phyloP scores from a whole-genome alignment of 2,797 vertebrate species.

The Acanthurus lineatus region DNA sequence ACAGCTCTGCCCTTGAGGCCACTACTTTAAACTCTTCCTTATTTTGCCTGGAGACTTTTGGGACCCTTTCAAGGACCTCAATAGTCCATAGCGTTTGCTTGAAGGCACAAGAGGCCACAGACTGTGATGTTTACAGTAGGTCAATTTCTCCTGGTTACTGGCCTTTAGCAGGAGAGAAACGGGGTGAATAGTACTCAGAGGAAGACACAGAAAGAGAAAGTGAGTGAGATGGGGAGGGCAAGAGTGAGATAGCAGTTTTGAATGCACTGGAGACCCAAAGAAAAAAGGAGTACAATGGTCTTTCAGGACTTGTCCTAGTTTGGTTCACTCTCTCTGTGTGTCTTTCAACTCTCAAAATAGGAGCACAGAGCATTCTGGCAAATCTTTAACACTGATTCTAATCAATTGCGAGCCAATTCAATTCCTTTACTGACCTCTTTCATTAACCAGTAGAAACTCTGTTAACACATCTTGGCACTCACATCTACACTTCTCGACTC shows the following conservation, averaged over 20 bases:
- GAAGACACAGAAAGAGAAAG: conserved; percentile 40
- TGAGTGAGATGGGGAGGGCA: conserved; percentile 36
- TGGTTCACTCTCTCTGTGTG: conserved; percentile 47
- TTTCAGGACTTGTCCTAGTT: conserved; percentile 84
- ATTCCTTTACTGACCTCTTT: conserved; percentile 44
- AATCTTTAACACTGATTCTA: conserved; percentile 54
- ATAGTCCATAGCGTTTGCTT: conserved; percentile 16
- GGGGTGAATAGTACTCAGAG: conserved; percentile 32
- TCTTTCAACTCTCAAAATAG: conserved; percentile 64
- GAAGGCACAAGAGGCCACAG: conserved; percentile 41
- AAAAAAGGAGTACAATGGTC: conserved; percentile 80
- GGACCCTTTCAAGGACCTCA: conserved; percentile 27
- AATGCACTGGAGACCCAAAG: conserved; percentile 73
- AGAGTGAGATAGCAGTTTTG: conserved; percentile 77
- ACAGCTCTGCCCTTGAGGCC: not conserved
- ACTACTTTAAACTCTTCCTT: conserved; percentile 32
- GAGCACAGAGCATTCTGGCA: conserved; percentile 53
- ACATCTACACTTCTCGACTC: conserved; percentile 16
- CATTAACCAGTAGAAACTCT: conserved; percentile 37
- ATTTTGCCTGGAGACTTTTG: conserved; percentile 18
- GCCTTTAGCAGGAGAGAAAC: conserved; percentile 14
- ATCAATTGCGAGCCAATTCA: conserved; percentile 54
- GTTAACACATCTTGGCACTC: conserved; percentile 33
- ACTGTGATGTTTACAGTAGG: conserved; percentile 46
- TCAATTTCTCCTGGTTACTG: conserved; percentile 40